Evolutionary conservation across 2,113 vertebrate species (phyloP), one percentile per base, ranked within the genome.

Genomic region (Solea senegalensis): DNA sequence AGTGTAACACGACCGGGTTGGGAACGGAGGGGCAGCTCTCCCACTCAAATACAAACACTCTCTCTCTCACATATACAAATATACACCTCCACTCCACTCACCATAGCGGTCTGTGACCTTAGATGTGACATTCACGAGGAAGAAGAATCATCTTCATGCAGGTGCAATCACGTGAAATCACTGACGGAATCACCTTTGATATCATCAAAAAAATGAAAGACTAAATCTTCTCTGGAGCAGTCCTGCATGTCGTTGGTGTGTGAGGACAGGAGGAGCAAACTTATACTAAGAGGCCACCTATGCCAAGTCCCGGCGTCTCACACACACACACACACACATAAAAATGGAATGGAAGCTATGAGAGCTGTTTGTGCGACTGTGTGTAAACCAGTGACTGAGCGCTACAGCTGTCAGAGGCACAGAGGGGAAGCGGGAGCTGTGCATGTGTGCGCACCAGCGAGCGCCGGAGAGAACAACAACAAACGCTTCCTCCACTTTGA

Each of bases 401-500:
- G 34, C 15, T 76, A 73, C 84, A 85, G 75, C 84, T 89, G 84
- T 86, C 83, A 68, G 74, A 84, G 63, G 67, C 52, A 60, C 78
- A 73, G 62, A 66, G 8, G 46, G 66, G 70, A 50, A 45, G 51
- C 44, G 34, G 50, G 69, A 60, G 69, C 68, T 2, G 44, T 48
- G 65, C 34, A 63, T 64, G 50, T 55, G 45, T 61, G 69, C 63
- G 68, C 67, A 58, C 74, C 58, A 54, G 70, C 46, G 73, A 71
- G 69, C 16, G 7, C 7, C 41, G 43, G 13, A 65, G 44, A 53
- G 68, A 73, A 79, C 77, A 89, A 86, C 86, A 93, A 89, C 89
- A 89, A 86, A 82, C 26, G 57, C 65, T 89, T 87, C 84, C 89
- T 83, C 40, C 64, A 57, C 89, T 93, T 93, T 93, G 91, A 93